phyloP scores from a whole-genome alignment of 2,797 vertebrate species.

The Crossoptilon crossoptilon region DNA sequence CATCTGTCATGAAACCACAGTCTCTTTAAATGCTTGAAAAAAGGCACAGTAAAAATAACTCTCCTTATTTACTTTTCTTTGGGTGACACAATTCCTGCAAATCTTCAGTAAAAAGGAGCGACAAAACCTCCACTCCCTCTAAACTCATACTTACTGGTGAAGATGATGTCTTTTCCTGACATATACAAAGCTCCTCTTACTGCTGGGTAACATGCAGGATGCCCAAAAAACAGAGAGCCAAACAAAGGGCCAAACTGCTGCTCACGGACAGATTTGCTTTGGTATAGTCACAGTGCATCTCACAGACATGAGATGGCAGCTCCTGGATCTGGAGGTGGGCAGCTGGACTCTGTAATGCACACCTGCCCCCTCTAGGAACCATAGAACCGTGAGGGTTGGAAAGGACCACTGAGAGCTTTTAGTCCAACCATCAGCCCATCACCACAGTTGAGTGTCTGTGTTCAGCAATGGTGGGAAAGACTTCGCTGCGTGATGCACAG shows the following conservation, averaged over 20 bases:
- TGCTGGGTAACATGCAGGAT: not conserved
- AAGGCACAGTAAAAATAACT: slow-evolving; percentile 5
- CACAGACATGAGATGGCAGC: not conserved
- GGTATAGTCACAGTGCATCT: not conserved
- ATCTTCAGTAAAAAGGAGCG: not conserved
- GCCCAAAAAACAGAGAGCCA: not conserved
- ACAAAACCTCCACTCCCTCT: not conserved
- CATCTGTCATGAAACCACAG: slow-evolving; percentile 39
- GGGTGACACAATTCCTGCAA: not conserved
- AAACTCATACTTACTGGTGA: not conserved
- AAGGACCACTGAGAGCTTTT: too few relatives aligned
- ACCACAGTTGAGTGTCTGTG: rapidly evolving
- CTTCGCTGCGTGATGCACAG: not conserved
- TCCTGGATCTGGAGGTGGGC: not conserved
- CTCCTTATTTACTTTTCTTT: not conserved
- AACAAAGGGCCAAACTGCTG: not conserved
- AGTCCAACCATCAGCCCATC: too few relatives aligned
- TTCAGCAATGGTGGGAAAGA: not conserved
- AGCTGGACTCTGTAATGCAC: not conserved
- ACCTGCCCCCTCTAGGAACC: not conserved
- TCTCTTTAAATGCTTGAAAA: slow-evolving; percentile 21
- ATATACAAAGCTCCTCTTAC: not conserved
- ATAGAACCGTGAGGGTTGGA: too few relatives aligned
- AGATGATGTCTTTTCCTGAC: not conserved
- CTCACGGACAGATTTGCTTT: not conserved